These are phyloP conservation scores for Melanargia galathea DNA, from an alignment of 2,888 invertebrate species.

Conservation along the genomic window DNA sequence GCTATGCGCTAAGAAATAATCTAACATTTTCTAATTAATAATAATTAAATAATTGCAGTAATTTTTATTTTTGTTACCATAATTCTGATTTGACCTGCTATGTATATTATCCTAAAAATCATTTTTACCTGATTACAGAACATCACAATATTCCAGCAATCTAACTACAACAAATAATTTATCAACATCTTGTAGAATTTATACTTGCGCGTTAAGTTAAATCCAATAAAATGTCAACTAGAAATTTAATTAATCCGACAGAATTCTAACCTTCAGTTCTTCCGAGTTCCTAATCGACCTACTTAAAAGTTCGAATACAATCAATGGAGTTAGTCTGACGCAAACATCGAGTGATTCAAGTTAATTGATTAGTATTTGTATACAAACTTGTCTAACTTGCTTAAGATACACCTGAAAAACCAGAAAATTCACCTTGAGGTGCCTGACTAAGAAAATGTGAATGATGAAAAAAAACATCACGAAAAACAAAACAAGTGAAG, in stretches of 20 bases:
- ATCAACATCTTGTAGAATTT: background rate
- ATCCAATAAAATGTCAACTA: slow-evolving; percentile 10
- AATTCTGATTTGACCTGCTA: too few species aligned
- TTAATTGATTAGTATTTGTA: slow-evolving; percentile 19
- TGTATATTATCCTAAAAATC: too few species aligned
- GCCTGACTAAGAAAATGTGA: too few species aligned
- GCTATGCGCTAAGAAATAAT: too few species aligned
- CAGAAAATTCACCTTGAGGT: background rate
- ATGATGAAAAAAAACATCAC: too few species aligned
- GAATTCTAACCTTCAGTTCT: slow-evolving; percentile 7
- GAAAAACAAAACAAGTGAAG: too few species aligned
- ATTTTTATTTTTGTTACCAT: too few species aligned
- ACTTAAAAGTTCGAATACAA: slow-evolving; percentile 22
- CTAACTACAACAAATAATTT: background rate
- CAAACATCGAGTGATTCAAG: slow-evolving; percentile 9
- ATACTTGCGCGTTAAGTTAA: background rate
- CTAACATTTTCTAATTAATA: too few species aligned
- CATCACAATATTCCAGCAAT: too few species aligned
- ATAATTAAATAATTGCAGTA: too few species aligned
- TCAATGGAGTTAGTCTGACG: slow-evolving; percentile 17
- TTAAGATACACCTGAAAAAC: slow-evolving; percentile 1
- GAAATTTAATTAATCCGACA: slow-evolving; percentile 14
- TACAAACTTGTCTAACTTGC: slow-evolving; percentile 18
- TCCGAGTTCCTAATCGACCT: slow-evolving; percentile 22
- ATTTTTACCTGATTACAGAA: too few species aligned